phyloP scores from a whole-genome alignment of 64 coral and sea anemone species.

The Actinia tenebrosa region DNA sequence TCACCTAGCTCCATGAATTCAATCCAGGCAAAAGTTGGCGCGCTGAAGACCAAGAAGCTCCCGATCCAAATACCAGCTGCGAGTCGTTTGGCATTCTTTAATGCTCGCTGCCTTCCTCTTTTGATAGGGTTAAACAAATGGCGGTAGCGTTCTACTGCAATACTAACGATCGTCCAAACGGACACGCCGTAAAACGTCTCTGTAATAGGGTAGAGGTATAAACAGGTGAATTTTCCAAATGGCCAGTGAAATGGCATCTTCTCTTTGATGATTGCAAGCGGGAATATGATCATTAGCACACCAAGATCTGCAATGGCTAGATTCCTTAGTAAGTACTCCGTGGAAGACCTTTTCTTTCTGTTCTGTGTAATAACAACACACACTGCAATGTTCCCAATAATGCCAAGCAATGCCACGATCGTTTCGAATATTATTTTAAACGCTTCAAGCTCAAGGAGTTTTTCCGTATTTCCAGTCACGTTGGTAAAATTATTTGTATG shows the following conservation, averaged over 20 bases:
- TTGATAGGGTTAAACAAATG: slow-evolving; percentile 12
- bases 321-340: slow-evolving; percentile 37
- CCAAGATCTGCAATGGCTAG: slow-evolving; percentile 65
- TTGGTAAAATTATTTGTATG: no score
- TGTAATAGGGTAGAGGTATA: slow-evolving; percentile 40
- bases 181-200: slow-evolving; percentile 53
- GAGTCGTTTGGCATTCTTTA: slow-evolving; percentile 10
- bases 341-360: slow-evolving; percentile 31
- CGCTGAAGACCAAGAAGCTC: slow-evolving; percentile 23
- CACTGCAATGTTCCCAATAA: slow-evolving; percentile 56
- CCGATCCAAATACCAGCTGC: slow-evolving; percentile 23
- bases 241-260: slow-evolving; percentile 48
- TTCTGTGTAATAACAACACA: slow-evolving; percentile 24
- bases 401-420: slow-evolving; percentile 27
- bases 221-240: slow-evolving; percentile 39
- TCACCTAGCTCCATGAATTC: not conserved
- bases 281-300: slow-evolving; percentile 44
- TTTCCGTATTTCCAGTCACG: no score
- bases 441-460: not conserved
- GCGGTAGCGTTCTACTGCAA: slow-evolving; percentile 52
- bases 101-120: not conserved
- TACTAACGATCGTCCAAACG: slow-evolving; percentile 49
- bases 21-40: slow-evolving; percentile 39
- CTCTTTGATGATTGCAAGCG: slow-evolving; percentile 42
- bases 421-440: not conserved